Percentiles rank a stretch among this genome's conserved stretches.
Conservation (phyloP, 2,888 invertebrate genomes). For the Amaurobius ferox region DNA sequence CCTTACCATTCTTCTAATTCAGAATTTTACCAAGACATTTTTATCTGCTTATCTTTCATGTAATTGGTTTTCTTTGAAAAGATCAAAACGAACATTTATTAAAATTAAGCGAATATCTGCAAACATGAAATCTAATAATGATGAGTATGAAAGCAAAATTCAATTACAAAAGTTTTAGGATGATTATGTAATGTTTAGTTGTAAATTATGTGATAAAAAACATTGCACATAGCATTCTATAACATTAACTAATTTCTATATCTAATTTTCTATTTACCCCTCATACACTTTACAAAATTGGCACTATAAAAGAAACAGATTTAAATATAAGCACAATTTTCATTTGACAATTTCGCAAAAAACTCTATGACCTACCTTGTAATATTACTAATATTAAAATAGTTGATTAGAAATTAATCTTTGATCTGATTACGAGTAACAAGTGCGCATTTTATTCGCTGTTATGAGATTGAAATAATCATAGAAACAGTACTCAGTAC, state of each 20-base stretch:
- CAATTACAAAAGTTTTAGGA: not conserved
- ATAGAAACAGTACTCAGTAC: not conserved
- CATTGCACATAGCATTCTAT: not conserved
- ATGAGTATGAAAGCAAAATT: not conserved
- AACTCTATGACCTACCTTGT: not conserved
- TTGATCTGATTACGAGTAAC: not conserved
- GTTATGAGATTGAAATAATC: not conserved
- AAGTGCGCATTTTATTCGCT: not conserved
- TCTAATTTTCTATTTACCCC: not conserved
- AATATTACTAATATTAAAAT: constrained; percentile 1
- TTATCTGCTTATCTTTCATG: no score
- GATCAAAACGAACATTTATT: no score
- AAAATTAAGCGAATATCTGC: no score
- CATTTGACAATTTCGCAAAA: not conserved
- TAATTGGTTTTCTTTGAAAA: no score
- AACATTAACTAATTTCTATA: not conserved
- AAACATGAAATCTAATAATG: no score
- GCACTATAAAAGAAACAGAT: not conserved
- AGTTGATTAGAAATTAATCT: not conserved
- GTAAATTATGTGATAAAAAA: not conserved
- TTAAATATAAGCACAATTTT: not conserved
- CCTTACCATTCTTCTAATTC: no score
- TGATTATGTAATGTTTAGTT: not conserved
- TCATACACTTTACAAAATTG: not conserved
- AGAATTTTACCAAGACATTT: no score